Evolutionary conservation across 2,888 invertebrate genomes (phyloP).

Genomic region (Teleogryllus oceanicus): DNA sequence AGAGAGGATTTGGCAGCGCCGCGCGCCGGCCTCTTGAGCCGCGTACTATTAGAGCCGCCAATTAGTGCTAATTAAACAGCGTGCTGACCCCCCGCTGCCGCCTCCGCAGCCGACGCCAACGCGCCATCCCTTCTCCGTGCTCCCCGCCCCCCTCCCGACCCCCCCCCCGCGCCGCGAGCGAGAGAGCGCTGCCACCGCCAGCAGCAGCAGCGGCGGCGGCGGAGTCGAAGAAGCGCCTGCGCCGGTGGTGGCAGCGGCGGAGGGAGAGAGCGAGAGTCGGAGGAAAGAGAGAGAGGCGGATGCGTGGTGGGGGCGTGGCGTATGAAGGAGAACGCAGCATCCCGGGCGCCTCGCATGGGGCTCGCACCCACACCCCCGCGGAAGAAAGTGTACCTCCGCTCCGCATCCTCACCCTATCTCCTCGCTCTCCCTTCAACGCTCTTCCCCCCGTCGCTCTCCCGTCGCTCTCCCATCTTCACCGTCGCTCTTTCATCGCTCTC

Average conservation of each 20-base stretch:
- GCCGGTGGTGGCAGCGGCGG: background rate
- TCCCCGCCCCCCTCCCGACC: no score
- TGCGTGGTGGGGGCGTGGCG: no score
- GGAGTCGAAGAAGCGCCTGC: background rate
- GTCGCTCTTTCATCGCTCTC: no score
- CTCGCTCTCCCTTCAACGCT: no score
- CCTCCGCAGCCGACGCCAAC: background rate
- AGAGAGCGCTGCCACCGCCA: no score
- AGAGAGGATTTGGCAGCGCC: conserved; percentile 18
- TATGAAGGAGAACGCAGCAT: no score
- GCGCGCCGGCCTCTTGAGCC: conserved; percentile 9
- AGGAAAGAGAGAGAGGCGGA: background rate
- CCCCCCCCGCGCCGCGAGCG: no score
- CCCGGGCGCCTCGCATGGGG: no score
- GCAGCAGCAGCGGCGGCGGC: no score
- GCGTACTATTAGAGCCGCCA: conserved; percentile 42
- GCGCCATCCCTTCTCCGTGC: background rate
- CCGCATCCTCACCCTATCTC: background rate
- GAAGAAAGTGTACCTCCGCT: background rate
- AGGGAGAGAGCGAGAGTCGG: background rate
- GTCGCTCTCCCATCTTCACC: no score
- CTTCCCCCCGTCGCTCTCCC: no score
- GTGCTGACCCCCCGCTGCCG: background rate
- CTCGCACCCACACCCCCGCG: background rate
- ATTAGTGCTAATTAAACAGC: conserved; percentile 50